Conservation (phyloP, 2,797 vertebrate genomes). For the Manis crassicaudata region DNA sequence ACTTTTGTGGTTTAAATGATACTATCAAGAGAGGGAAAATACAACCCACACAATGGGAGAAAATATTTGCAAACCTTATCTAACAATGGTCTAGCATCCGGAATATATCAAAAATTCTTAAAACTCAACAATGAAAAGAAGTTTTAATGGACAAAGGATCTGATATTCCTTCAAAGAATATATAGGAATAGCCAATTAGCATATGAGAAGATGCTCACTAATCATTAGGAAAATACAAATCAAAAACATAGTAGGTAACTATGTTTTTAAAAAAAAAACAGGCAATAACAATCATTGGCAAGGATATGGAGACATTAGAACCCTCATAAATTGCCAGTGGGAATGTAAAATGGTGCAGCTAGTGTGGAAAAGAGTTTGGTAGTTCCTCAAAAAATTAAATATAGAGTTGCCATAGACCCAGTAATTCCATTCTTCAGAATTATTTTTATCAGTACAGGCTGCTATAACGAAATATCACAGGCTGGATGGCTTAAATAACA, state of each 20-base stretch:
- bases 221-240: background rate
- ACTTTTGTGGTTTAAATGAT: background rate
- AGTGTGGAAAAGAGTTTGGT: background rate
- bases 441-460: background rate
- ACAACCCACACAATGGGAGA: background rate
- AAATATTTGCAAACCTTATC: background rate
- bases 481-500: background rate
- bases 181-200: background rate
- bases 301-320: background rate
- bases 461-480: background rate
- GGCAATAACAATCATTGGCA: background rate
- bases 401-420: background rate
- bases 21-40: background rate
- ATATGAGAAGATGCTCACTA: background rate
- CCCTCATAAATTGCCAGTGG: background rate
- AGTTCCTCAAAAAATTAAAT: background rate
- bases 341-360: background rate
- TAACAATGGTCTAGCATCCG: background rate
- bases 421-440: background rate
- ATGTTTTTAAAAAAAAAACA: background rate
- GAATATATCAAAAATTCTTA: background rate
- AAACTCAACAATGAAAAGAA: background rate
- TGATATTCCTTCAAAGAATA: background rate
- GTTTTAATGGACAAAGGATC: background rate
- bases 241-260: background rate